phyloP scores from a whole-genome alignment of 2,888 invertebrate species.

The Drosophila acutilabella region DNA sequence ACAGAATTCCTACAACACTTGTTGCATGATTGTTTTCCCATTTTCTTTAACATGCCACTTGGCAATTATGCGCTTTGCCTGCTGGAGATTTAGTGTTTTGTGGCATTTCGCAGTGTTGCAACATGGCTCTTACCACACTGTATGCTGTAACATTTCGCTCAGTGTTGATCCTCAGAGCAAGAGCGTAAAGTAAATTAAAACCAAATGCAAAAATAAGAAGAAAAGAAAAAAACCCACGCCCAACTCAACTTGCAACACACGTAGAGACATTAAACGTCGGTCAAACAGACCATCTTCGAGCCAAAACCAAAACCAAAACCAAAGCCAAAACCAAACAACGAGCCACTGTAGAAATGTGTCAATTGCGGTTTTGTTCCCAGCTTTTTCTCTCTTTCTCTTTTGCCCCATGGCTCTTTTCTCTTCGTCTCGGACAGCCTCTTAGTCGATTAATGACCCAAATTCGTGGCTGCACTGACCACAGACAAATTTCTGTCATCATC shows the following conservation, averaged over 20 bases:
- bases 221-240: slow-evolving; percentile 30
- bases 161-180: slow-evolving; percentile 18
- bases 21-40: neutral
- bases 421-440: slow-evolving; percentile 38
- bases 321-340: slow-evolving; percentile 11
- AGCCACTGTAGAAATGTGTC: slow-evolving; percentile 47
- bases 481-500: slow-evolving; percentile 16
- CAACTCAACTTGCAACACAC: slow-evolving; percentile 33
- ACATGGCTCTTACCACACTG: slow-evolving; percentile 19
- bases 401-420: neutral
- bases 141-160: slow-evolving; percentile 25
- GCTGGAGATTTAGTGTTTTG: neutral
- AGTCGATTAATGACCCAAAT: slow-evolving; percentile 76
- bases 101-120: slow-evolving; percentile 8
- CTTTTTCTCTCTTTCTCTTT: neutral
- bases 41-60: neutral
- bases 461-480: slow-evolving; percentile 69
- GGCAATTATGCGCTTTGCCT: slow-evolving; percentile 1
- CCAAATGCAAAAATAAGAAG: neutral
- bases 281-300: slow-evolving; percentile 34
- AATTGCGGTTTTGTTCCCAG: slow-evolving; percentile 48
- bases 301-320: slow-evolving; percentile 22
- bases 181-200: neutral
- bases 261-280: slow-evolving; percentile 14
- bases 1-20: neutral